Evolutionary conservation across 2,888 invertebrate species (phyloP).

Genomic region (Acrobasis repandana): DNA sequence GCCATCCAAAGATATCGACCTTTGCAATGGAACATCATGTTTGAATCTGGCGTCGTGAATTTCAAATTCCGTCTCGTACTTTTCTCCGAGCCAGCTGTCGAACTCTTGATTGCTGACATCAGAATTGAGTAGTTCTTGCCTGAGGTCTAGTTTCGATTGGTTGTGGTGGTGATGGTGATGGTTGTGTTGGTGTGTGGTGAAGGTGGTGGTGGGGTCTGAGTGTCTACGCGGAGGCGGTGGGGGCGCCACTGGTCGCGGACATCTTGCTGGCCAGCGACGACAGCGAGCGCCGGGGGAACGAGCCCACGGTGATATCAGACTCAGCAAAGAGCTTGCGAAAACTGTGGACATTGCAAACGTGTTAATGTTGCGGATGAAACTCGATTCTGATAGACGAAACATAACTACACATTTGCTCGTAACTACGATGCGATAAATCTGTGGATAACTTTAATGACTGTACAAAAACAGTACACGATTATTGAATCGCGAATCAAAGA

Average conservation of each 20-base stretch:
- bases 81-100: constrained; percentile 64
- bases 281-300: constrained; percentile 91
- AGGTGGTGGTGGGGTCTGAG: constrained; percentile 49
- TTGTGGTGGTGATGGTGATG: constrained; percentile 23
- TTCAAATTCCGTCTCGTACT: constrained; percentile 53
- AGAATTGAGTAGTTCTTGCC: constrained; percentile 64
- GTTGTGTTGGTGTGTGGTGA: constrained; percentile 31
- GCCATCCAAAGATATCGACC: constrained; percentile 68
- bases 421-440: too few species aligned
- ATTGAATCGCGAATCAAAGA: too few species aligned
- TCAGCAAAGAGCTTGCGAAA: constrained; percentile 96
- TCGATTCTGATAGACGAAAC: too few species aligned
- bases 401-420: too few species aligned
- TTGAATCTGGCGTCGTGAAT: constrained; percentile 50
- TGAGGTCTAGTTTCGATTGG: constrained; percentile 56
- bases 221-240: constrained; percentile 73
- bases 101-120: constrained; percentile 61
- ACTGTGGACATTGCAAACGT: constrained; percentile 70
- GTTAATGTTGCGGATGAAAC: constrained; percentile 37
- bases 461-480: too few species aligned
- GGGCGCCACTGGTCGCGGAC: constrained; percentile 79
- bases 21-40: constrained; percentile 62
- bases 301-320: constrained; percentile 86
- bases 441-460: too few species aligned
- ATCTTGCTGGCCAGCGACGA: constrained; percentile 89